Evolutionary conservation across 30 jellyfish, hydroid and myxozoan species (phyloP).

Genomic region (Aurelia aurita): DNA sequence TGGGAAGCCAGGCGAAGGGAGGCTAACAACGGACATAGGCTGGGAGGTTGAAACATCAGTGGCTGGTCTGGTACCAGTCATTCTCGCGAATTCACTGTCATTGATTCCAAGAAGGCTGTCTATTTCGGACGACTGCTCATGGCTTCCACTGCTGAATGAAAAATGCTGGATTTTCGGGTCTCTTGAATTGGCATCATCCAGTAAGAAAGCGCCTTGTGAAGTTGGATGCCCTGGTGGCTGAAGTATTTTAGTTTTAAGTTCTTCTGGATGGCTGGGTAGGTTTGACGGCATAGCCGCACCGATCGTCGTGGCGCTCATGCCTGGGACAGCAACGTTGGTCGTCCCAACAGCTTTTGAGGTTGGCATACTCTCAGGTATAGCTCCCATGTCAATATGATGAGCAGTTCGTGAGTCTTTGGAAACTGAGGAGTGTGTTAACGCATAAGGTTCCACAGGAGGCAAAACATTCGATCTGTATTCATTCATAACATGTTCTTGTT

Average conservation of each 20-base stretch:
- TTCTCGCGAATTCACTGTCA: constrained; percentile 42
- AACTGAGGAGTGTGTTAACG: constrained; percentile 9
- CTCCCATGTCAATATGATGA: constrained; percentile 10
- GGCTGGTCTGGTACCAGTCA: constrained; percentile 7
- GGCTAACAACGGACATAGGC: not conserved
- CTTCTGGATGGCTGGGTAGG: constrained; percentile 38
- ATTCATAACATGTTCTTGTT: constrained; percentile 6
- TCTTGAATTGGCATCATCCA: constrained; percentile 5
- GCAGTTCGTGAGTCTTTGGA: constrained; percentile 27
- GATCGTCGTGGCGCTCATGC: not conserved
- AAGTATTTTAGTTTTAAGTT: constrained; percentile 37
- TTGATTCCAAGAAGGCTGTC: constrained; percentile 54
- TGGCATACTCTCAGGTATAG: constrained; percentile 1
- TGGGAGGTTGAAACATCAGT: constrained; percentile 5
- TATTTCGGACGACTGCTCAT: constrained; percentile 26
- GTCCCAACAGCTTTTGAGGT: not conserved
- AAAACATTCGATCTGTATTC: constrained; percentile 42
- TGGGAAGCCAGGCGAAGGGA: constrained; percentile 18
- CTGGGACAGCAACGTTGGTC: not conserved
- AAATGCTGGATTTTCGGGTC: constrained; percentile 19
- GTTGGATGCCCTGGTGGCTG: constrained; percentile 22
- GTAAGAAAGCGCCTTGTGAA: constrained; percentile 13
- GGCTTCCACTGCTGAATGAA: constrained; percentile 17
- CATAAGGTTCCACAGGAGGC: constrained; percentile 66
- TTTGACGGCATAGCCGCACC: constrained; percentile 27